Conservation (phyloP, 2,888 invertebrate species). For the Zelleria hepariella region DNA sequence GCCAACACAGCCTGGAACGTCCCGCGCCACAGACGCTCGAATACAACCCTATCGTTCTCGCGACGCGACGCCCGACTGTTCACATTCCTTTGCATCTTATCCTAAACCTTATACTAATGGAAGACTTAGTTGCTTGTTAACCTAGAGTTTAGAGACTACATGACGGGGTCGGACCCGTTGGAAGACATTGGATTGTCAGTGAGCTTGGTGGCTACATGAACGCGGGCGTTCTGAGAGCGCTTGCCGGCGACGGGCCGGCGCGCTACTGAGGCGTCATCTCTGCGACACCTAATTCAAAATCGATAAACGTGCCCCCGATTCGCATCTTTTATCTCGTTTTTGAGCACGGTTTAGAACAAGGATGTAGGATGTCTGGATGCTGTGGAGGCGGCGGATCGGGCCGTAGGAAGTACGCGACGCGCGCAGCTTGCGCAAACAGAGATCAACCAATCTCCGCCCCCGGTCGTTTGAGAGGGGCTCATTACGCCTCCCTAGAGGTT, state of each 20-base stretch:
- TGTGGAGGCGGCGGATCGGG: not conserved
- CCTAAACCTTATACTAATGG: conserved; percentile 53
- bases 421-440: conserved; percentile 61
- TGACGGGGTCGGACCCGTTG: conserved; percentile 47
- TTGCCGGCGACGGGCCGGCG: conserved; percentile 60
- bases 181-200: conserved; percentile 36
- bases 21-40: conserved; percentile 81
- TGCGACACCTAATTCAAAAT: not conserved
- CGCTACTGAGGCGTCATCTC: conserved; percentile 43
- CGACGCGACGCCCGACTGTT: conserved; percentile 58
- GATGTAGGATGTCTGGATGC: not conserved
- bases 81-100: conserved; percentile 51
- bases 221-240: conserved; percentile 28
- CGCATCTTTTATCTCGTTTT: not conserved
- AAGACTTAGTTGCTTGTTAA: conserved; percentile 69
- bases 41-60: conserved; percentile 75
- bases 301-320: not conserved
- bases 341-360: not conserved
- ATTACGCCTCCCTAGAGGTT: not conserved
- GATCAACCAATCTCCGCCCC: conserved; percentile 20
- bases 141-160: conserved; percentile 30
- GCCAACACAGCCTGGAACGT: conserved; percentile 69
- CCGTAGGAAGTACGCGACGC: conserved; percentile 39
- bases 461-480: conserved; percentile 28
- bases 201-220: conserved; percentile 39